phyloP scores from a whole-genome alignment of 2,797 vertebrate genomes.

The Gastrophryne carolinensis region DNA sequence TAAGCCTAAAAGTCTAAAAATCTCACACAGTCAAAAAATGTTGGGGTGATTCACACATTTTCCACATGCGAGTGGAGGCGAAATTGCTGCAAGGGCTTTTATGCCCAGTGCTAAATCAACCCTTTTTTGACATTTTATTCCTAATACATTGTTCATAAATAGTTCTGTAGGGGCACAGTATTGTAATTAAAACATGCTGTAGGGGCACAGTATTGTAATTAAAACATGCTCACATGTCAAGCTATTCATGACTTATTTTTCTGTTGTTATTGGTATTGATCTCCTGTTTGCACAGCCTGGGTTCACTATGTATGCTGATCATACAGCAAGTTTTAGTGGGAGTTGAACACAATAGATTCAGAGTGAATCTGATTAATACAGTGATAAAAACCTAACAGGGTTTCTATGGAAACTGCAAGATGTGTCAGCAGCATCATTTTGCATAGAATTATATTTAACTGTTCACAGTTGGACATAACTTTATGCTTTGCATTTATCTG shows the following conservation, averaged over 20 bases:
- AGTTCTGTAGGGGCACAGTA: too few species aligned
- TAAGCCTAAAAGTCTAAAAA: too few species aligned
- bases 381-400: background rate
- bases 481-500: background rate
- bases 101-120: too few species aligned
- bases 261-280: conserved; percentile 8
- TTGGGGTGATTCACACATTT: too few species aligned
- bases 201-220: too few species aligned
- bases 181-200: too few species aligned
- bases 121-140: too few species aligned
- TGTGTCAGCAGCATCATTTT: conserved; percentile 7
- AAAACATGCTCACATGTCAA: background rate
- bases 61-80: too few species aligned
- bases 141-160: too few species aligned
- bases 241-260: background rate
- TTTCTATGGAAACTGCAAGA: conserved; percentile 35
- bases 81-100: too few species aligned
- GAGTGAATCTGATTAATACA: conserved; percentile 16
- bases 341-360: conserved; percentile 22
- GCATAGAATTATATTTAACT: conserved; percentile 12
- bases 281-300: background rate
- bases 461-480: background rate
- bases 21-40: too few species aligned
- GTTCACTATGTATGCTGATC: background rate
- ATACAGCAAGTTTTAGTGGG: conserved; percentile 1